Evolutionary conservation across 2,113 vertebrate genomes (phyloP).

Genomic region (Corythoichthys haematopterus): DNA sequence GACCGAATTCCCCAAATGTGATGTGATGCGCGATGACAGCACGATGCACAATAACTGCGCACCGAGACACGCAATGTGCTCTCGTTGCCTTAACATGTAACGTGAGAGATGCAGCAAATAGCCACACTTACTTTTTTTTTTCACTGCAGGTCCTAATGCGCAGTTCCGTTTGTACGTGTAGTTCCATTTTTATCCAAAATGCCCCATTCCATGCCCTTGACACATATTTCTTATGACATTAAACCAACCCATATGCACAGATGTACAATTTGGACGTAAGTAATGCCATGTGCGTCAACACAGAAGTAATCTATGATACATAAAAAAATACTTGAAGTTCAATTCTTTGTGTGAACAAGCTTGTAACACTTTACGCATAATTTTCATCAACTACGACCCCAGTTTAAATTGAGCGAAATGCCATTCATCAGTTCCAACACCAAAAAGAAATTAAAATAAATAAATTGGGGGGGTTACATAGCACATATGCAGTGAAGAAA

Average conservation of each 20-base stretch:
- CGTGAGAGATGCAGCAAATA: conserved; percentile 7
- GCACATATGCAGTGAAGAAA: no score
- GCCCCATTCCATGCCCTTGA: neutral
- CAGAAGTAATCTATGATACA: neutral
- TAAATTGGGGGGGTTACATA: no score
- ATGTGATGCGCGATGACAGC: conserved; percentile 52
- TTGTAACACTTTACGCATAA: neutral
- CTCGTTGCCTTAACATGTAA: conserved; percentile 20
- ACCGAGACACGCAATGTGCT: conserved; percentile 35
- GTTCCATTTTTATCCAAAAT: neutral
- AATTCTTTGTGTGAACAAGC: neutral
- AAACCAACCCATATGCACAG: conserved; percentile 1
- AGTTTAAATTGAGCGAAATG: no score
- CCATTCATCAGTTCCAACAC: no score
- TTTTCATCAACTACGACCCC: neutral
- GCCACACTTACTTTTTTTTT: neutral
- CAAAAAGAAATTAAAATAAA: no score
- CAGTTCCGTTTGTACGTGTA: neutral
- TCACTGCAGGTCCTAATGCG: neutral
- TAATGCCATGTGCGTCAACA: neutral
- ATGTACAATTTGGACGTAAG: neutral
- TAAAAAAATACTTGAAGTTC: neutral
- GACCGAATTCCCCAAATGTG: conserved; percentile 44
- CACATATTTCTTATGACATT: neutral
- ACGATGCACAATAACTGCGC: conserved; percentile 37